Base-by-base conservation (phyloP, 92 coral and sea anemone species). In the Epizoanthus stellaris region DNA sequence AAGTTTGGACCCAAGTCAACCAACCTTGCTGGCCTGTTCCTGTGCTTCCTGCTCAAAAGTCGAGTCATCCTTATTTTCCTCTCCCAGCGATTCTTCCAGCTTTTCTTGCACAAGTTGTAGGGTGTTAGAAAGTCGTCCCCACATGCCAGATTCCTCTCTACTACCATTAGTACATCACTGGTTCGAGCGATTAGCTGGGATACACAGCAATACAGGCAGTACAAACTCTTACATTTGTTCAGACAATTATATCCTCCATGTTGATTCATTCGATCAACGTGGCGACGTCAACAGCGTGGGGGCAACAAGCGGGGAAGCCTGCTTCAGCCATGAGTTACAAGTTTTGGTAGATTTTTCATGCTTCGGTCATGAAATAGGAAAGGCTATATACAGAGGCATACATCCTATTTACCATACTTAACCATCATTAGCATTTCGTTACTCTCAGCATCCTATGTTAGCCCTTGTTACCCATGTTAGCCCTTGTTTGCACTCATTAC, bases 21-120 rank as follows among this genome's bases (percentile, higher is more conserved):
- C 59, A 53, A 76, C 88, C 73, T 49, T 77, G 91, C 34, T 75
- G 15, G 81, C 23, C 49, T 5, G 64, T 4, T n/a, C 36, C 62
- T 9, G 90, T 5, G 70, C 82, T 80, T 80, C 59, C 91, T 57
- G 81, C 40, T 67, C 80, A 0, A 90, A 20, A 13, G 75, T 82
- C 56, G 86, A 89, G 19, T 77, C 68, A 36, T 63, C 66, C 25
- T 83, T 89, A 15, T 88, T 92, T 67, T 94, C 98, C 20, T 97
- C 99, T 12, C 94, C 95, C 40, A 89, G 79, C 52, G 98, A 95
- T 81, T 85, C 98, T 71, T 97, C 99, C 75, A 97, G 87, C 70
- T 97, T 97, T 61, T 97, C 99, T 71, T 94, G 98, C 80, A 97
- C 94, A 75, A 93, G 88, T 76, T 97, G 98, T 13, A 98, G 90